Evolutionary conservation across 2,888 invertebrate species (phyloP), one percentile per base, ranked within the genome.

Genomic region (Cataglyphis albicans): DNA sequence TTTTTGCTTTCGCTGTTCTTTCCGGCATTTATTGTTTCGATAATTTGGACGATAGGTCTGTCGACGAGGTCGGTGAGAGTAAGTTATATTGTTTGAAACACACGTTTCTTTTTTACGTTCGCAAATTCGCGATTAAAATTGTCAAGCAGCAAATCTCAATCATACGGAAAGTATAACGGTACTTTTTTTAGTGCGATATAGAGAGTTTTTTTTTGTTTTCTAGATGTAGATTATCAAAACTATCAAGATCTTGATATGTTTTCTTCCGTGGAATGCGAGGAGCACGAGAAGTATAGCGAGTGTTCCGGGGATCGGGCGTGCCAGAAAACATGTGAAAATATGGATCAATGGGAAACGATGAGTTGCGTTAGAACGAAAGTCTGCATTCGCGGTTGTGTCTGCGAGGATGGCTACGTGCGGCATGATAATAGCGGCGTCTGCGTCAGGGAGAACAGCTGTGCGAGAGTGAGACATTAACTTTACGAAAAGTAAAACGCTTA

Each of bases 301-400:
- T 92, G 92, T 73, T 52, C 63, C 12, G 91, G 76, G 6, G 80
- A 88, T 84, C 87, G 88, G 1, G 1, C 7, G 0, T 92, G 92
- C 80, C 89, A 88, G 29, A 87, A 86, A 68, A 91, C 82, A 6
- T 92, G 92, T 81, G 85, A 84, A 3, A 91, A 90, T 70, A 55
- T 87, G 38, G 81, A 88, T 32, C 25, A 55, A 1, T 88, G 88
- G 75, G 84, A 83, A 4, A 84, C 57, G 0, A 59, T 83, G 10
- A 59, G 85, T 7, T 92, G 91, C 74, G 18, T 70, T 12, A 85
- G 68, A 7, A 82, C 44, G 65, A 89, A 82, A 76, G 74, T 74
- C 5, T 92, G 92, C 68, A 32, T 88, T n/a, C 83, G 70, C 6
- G 92, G 91, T 48, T 92, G 92, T 76, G 44, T 91, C 59, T 92